Evolutionary conservation across 2,888 invertebrate genomes (phyloP).

Genomic region (Anorthoa munda): DNA sequence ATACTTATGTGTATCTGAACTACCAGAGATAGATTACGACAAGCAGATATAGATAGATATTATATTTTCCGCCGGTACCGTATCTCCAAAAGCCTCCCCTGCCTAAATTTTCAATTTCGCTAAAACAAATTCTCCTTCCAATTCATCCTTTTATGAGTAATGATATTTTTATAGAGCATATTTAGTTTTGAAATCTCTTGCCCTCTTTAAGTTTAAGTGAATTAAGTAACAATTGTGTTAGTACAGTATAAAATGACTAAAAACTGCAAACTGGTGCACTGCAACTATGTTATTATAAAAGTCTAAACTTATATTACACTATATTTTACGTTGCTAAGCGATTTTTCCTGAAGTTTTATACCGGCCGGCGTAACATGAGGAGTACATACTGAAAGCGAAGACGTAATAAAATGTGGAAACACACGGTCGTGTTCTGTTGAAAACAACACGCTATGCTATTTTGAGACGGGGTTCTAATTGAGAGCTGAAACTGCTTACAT

Average conservation of each 20-base stretch:
- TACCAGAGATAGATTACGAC: no score
- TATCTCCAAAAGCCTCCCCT: background rate
- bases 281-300: slow-evolving; percentile 44
- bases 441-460: background rate
- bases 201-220: background rate
- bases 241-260: background rate
- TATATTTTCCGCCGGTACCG: background rate
- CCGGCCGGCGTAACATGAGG: slow-evolving; percentile 66
- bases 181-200: background rate
- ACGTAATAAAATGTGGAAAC: slow-evolving; percentile 72
- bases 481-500: no score
- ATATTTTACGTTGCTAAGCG: slow-evolving; percentile 58
- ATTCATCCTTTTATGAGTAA: slow-evolving; percentile 63
- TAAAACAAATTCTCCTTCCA: slow-evolving; percentile 64
- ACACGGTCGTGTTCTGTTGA: slow-evolving; percentile 39
- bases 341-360: slow-evolving; percentile 66
- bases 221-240: background rate
- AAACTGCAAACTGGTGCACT: slow-evolving; percentile 10
- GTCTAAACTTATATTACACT: slow-evolving; percentile 34
- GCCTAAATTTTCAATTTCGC: slow-evolving; percentile 53
- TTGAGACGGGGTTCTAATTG: no score
- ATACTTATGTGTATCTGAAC: no score
- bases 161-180: slow-evolving; percentile 73
- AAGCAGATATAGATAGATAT: no score
- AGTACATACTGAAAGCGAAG: slow-evolving; percentile 70